Conservation (phyloP, 2,113 vertebrate species). For the Catagonus wagneri region DNA sequence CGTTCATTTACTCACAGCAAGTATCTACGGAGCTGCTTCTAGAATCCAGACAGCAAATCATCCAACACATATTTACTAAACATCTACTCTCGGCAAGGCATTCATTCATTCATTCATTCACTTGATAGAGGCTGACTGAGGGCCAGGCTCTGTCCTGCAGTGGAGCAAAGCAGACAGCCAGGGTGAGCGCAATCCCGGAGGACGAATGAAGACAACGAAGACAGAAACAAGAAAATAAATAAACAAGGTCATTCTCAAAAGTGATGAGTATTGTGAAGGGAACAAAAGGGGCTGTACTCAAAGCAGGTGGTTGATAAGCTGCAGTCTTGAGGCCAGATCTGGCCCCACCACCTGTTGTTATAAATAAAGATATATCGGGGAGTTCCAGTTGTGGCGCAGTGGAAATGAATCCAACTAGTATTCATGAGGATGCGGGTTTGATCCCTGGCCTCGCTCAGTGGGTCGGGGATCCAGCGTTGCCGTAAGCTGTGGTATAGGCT, state of each 20-base stretch:
- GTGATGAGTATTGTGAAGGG: neutral
- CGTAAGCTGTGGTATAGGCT: too few relatives aligned
- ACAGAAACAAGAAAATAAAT: neutral
- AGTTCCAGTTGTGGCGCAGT: too few relatives aligned
- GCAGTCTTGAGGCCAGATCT: neutral
- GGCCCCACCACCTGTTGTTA: neutral
- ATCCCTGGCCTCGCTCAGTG: too few relatives aligned
- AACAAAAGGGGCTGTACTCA: too few relatives aligned
- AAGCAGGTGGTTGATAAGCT: too few relatives aligned
- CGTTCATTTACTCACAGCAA: neutral
- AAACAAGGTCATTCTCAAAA: neutral
- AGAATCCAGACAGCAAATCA: neutral
- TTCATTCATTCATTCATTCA: neutral
- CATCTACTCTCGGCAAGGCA: neutral
- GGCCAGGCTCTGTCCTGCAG: neutral
- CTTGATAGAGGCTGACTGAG: neutral
- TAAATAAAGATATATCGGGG: too few relatives aligned
- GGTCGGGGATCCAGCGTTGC: too few relatives aligned
- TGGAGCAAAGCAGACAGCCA: neutral
- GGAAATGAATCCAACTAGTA: too few relatives aligned
- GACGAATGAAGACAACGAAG: neutral
- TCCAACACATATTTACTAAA: neutral
- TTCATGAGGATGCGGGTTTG: too few relatives aligned
- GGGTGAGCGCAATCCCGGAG: too few relatives aligned
- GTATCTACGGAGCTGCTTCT: rapidly evolving